A percentile compares a stretch with the other conserved stretches of the same genome.
Evolutionary conservation across 2,888 invertebrate genomes (phyloP).

Genomic region (Gerosis bhagava): DNA sequence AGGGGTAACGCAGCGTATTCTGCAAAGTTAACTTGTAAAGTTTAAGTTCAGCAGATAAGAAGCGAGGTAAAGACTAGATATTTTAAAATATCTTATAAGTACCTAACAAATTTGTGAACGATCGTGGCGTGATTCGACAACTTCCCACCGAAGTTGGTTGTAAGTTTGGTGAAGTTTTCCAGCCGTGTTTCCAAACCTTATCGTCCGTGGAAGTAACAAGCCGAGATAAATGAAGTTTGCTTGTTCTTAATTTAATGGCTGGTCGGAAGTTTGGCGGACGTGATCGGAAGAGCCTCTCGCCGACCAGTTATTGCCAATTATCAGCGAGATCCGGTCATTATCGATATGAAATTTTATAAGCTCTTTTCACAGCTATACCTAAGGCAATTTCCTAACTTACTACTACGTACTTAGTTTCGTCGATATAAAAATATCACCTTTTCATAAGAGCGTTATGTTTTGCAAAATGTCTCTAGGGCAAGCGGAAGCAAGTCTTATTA

Average conservation of each 20-base stretch:
- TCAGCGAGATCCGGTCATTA: slow-evolving; percentile 37
- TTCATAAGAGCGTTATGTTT: no score
- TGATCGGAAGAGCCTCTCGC: slow-evolving; percentile 58
- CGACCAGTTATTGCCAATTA: slow-evolving; percentile 61
- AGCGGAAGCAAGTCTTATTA: no score
- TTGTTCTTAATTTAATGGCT: slow-evolving; percentile 78
- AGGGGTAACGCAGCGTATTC: slow-evolving; percentile 3
- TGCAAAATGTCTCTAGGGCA: no score
- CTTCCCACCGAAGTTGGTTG: slow-evolving; percentile 62
- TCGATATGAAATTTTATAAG: slow-evolving; percentile 24
- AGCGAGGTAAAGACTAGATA: slow-evolving; percentile 49
- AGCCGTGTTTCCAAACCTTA: slow-evolving; percentile 72
- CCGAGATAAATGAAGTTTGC: slow-evolving; percentile 79
- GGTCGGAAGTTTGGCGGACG: slow-evolving; percentile 69
- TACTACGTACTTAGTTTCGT: no score
- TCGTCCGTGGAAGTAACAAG: slow-evolving; percentile 74
- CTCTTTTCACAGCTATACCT: slow-evolving; percentile 12
- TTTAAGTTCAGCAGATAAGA: slow-evolving; percentile 54
- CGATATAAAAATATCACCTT: no score
- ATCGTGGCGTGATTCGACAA: slow-evolving; percentile 71
- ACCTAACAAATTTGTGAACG: slow-evolving; percentile 68
- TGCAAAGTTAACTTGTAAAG: slow-evolving; percentile 16
- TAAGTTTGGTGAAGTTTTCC: slow-evolving; percentile 63
- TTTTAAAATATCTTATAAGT: slow-evolving; percentile 74
- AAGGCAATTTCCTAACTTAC: no score